Evolutionary conservation across 2,888 invertebrate species (phyloP).

Genomic region (Galerucella pusilla): DNA sequence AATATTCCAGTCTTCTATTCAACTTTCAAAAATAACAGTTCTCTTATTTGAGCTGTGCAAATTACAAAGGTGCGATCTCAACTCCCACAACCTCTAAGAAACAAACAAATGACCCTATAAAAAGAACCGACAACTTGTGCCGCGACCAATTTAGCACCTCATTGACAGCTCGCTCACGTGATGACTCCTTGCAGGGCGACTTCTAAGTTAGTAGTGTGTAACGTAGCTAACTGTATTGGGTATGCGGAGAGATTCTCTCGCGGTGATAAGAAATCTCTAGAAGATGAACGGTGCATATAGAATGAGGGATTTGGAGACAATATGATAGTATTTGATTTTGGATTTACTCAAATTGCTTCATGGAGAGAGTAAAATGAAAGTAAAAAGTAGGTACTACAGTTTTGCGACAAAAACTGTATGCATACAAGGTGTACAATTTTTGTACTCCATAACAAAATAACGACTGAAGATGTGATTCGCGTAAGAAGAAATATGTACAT

Average conservation of each 20-base stretch:
- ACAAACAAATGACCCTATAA: constrained; percentile 2
- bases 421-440: background rate
- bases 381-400: background rate
- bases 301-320: constrained; percentile 1
- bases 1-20: background rate
- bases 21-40: background rate
- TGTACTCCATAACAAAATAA: background rate
- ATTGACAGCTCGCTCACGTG: constrained; percentile 49
- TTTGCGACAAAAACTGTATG: background rate
- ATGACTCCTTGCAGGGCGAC: constrained; percentile 33
- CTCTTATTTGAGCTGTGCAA: background rate
- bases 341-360: background rate
- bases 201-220: constrained; percentile 41
- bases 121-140: background rate
- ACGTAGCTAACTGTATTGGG: constrained; percentile 16
- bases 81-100: background rate
- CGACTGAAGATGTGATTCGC: too few relatives aligned
- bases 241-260: constrained; percentile 2
- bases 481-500: too few relatives aligned
- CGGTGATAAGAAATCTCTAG: constrained; percentile 16
- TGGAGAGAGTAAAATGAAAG: background rate
- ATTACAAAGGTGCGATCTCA: background rate
- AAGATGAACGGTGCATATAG: constrained; percentile 9
- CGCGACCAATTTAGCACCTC: constrained; percentile 42
- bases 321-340: background rate